These are phyloP conservation scores for Anas platyrhynchos DNA, from an alignment of 2,113 vertebrate species.

Conservation along the genomic window DNA sequence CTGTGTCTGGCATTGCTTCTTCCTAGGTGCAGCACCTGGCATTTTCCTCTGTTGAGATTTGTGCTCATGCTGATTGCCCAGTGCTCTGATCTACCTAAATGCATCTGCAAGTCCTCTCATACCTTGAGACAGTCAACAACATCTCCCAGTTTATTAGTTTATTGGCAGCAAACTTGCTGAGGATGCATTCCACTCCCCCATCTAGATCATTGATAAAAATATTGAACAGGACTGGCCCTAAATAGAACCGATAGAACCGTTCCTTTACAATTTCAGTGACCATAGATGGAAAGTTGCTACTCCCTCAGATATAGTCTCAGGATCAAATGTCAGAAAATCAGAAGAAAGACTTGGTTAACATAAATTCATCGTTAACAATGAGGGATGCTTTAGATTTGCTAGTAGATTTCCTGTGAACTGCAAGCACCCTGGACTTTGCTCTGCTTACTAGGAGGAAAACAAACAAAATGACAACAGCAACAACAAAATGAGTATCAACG, in stretches of 20 bases:
- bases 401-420: neutral
- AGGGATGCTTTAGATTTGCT: neutral
- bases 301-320: neutral
- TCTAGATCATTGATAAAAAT: too few species aligned
- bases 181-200: too few species aligned
- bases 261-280: neutral
- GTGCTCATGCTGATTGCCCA: too few species aligned
- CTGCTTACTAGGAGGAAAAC: neutral
- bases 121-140: too few species aligned
- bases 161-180: too few species aligned
- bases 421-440: neutral
- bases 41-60: too few species aligned
- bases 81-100: too few species aligned
- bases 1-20: too few species aligned
- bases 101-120: too few species aligned
- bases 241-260: neutral
- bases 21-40: too few species aligned
- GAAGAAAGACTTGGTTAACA: neutral
- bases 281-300: neutral
- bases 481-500: neutral
- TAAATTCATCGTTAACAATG: neutral
- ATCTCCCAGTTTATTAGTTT: too few species aligned
- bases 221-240: neutral
- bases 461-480: neutral
- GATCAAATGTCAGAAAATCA: neutral